phyloP scores from a whole-genome alignment of 2,113 vertebrate species.

The Erinaceus europaeus region DNA sequence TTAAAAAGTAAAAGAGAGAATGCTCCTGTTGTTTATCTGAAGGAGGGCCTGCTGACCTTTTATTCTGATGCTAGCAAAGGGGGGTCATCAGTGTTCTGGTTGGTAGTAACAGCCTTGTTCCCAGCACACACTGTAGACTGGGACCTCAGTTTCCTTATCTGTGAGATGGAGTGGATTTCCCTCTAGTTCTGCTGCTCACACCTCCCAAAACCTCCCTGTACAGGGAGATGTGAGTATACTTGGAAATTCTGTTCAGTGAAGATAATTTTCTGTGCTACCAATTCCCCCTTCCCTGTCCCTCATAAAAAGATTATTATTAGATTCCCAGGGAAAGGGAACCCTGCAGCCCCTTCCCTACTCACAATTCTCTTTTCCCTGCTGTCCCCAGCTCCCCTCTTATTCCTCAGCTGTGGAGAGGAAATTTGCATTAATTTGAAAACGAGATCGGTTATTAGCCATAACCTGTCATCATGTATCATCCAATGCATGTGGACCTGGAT shows the following conservation, averaged over 20 bases:
- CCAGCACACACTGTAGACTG: neutral
- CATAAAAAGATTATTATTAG: neutral
- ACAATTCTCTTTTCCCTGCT: neutral
- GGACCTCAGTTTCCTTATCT: neutral
- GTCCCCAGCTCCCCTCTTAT: neutral
- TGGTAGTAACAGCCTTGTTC: neutral
- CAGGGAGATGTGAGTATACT: neutral
- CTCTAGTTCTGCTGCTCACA: neutral
- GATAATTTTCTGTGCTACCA: neutral
- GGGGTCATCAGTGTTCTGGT: neutral
- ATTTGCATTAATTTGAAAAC: constrained; percentile 77
- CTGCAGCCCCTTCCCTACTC: neutral
- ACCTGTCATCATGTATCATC: constrained; percentile 68
- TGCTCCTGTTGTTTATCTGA: too few relatives aligned
- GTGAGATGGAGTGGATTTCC: neutral
- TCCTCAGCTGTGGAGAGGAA: constrained; percentile 16
- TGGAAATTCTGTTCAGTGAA: neutral
- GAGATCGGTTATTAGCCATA: constrained; percentile 74
- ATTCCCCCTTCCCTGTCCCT: neutral
- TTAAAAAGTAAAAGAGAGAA: too few relatives aligned
- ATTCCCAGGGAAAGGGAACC: neutral
- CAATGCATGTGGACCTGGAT: constrained; percentile 73
- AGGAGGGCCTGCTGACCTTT: too few relatives aligned
- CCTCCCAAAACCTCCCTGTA: neutral
- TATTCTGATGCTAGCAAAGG: neutral